Conservation (phyloP, 2,797 vertebrate genomes). For the Oophaga sylvatica region DNA sequence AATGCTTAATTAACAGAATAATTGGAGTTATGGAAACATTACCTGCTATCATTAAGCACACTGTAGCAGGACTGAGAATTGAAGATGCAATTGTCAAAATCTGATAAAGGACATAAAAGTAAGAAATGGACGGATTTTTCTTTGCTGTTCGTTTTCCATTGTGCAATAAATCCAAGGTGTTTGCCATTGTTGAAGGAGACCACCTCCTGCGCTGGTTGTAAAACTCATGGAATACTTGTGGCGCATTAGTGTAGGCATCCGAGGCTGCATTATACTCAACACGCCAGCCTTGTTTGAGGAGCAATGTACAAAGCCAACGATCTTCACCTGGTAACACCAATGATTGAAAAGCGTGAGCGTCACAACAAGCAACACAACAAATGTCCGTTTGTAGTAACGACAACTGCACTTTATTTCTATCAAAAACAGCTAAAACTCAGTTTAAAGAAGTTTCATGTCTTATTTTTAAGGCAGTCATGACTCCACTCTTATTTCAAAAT, state of each 20-base stretch:
- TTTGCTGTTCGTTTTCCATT: conserved; percentile 75
- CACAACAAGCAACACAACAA: no score
- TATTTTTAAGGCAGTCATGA: no score
- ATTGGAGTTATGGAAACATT: not conserved
- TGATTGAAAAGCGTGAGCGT: not conserved
- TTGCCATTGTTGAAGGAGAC: conserved; percentile 83
- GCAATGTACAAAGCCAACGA: conserved; percentile 82
- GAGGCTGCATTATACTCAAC: conserved; percentile 85
- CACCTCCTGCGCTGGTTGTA: conserved; percentile 84
- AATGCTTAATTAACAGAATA: not conserved
- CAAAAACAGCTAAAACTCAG: no score
- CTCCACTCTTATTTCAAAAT: no score
- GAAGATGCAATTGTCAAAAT: conserved; percentile 78
- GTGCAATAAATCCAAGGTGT: conserved; percentile 80
- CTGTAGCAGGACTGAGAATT: conserved; percentile 83
- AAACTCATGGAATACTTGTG: conserved; percentile 84
- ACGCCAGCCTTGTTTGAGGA: conserved; percentile 83
- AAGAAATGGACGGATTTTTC: conserved; percentile 79
- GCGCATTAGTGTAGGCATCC: conserved; percentile 84
- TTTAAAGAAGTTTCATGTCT: no score
- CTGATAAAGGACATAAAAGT: conserved; percentile 78
- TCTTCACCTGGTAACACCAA: conserved; percentile 75
- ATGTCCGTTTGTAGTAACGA: no score
- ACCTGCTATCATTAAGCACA: conserved; percentile 84
- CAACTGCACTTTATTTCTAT: no score